Percentiles rank a stretch among this genome's conserved stretches.
Evolutionary conservation across 2,888 invertebrate genomes (phyloP).

Genomic region (Hedya salicella): DNA sequence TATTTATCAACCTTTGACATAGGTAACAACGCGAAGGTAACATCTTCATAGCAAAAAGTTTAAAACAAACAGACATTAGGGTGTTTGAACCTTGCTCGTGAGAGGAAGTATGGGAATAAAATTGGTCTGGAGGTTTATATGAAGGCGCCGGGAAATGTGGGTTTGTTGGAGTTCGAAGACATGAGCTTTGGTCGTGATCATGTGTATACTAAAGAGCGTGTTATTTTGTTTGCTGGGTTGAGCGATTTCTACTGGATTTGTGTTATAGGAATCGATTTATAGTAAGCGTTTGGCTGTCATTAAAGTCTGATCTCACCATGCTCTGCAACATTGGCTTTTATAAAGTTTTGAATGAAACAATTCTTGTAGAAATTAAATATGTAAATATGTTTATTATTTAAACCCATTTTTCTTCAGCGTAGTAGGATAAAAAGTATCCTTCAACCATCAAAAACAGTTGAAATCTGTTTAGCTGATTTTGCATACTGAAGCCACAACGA

Average conservation of each 20-base stretch:
- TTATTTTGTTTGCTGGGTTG: not conserved
- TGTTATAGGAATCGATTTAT: no score
- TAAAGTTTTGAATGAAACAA: no score
- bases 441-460: no score
- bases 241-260: not conserved
- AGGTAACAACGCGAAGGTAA: slow-evolving; percentile 80
- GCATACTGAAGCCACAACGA: no score
- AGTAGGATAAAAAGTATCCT: no score
- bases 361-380: no score
- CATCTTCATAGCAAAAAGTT: slow-evolving; percentile 76
- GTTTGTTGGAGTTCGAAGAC: slow-evolving; percentile 29
- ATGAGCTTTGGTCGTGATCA: slow-evolving; percentile 24
- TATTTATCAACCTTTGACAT: slow-evolving; percentile 85
- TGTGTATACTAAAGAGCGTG: not conserved
- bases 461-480: no score
- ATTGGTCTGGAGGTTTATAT: slow-evolving; percentile 24
- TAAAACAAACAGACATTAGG: slow-evolving; percentile 75
- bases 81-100: slow-evolving; percentile 61
- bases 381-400: no score
- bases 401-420: no score
- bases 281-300: not conserved
- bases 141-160: not conserved
- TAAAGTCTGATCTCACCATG: no score
- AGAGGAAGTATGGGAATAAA: slow-evolving; percentile 48
- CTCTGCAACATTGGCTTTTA: no score